These are phyloP conservation scores for Eupithecia pulchellata DNA, from an alignment of 2,888 invertebrate species.

Conservation along the genomic window DNA sequence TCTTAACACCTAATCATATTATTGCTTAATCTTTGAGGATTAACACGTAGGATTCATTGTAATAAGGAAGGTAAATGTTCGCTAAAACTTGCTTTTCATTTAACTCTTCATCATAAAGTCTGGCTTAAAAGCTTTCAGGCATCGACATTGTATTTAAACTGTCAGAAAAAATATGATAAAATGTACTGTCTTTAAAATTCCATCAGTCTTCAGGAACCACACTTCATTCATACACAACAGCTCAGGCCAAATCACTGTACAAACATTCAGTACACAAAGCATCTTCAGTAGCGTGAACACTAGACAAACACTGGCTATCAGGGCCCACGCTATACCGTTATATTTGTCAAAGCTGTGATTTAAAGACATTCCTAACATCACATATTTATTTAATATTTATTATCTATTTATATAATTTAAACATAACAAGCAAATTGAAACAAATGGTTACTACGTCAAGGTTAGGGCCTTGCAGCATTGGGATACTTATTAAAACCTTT, in stretches of 20 bases:
- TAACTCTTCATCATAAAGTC: background rate
- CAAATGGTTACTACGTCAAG: background rate
- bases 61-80: too few relatives aligned
- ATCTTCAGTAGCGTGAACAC: background rate
- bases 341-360: background rate
- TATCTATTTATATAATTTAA: background rate
- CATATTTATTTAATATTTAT: too few relatives aligned
- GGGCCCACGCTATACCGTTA: too few relatives aligned
- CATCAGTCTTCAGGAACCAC: constrained; percentile 40
- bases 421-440: background rate
- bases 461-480: background rate
- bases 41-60: background rate
- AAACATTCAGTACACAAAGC: background rate
- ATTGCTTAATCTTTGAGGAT: background rate
- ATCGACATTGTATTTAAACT: background rate
- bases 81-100: too few relatives aligned
- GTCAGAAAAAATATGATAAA: background rate
- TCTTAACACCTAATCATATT: too few relatives aligned
- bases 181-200: constrained; percentile 43
- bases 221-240: constrained; percentile 28
- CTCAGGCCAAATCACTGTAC: constrained; percentile 35
- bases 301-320: background rate
- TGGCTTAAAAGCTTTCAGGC: background rate
- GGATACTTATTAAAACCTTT: background rate
- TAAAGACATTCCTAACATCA: background rate